Evolutionary conservation across 1,140 invertebrate species (phyloP).

Genomic region (Laupala kohalensis): DNA sequence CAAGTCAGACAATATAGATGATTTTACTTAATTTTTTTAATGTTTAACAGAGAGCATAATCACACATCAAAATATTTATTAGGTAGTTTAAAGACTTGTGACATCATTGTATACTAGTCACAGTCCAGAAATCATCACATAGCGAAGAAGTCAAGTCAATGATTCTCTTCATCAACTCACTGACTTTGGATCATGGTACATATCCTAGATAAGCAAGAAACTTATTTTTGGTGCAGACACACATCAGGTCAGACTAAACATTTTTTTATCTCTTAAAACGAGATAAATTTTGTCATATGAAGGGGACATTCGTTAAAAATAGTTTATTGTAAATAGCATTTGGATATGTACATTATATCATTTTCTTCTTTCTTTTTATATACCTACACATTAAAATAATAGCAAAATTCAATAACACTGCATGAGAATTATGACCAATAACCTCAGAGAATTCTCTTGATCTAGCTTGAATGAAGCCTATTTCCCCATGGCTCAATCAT

Average conservation of each 20-base stretch:
- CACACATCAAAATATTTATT: not conserved
- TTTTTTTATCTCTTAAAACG: slow-evolving; percentile 4
- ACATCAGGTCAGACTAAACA: not conserved
- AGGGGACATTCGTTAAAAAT: not conserved
- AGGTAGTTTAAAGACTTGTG: not conserved
- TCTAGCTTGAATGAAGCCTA: not conserved
- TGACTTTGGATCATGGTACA: not conserved
- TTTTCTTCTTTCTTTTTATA: not conserved
- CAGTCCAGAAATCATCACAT: not conserved
- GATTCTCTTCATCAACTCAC: too few species aligned
- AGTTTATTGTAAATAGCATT: not conserved
- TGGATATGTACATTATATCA: not conserved
- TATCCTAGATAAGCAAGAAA: not conserved
- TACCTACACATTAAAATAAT: not conserved
- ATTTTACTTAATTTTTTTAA: not conserved
- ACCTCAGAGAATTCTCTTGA: not conserved
- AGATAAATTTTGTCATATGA: not conserved
- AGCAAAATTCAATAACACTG: not conserved
- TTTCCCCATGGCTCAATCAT: slow-evolving; percentile 49
- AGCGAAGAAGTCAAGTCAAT: not conserved
- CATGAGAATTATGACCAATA: not conserved
- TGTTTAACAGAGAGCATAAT: slow-evolving; percentile 7
- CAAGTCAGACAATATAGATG: not conserved
- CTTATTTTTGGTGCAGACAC: not conserved
- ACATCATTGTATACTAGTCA: not conserved